Conservation (phyloP, 2,888 invertebrate species). For the Megastigmus dorsalis region DNA sequence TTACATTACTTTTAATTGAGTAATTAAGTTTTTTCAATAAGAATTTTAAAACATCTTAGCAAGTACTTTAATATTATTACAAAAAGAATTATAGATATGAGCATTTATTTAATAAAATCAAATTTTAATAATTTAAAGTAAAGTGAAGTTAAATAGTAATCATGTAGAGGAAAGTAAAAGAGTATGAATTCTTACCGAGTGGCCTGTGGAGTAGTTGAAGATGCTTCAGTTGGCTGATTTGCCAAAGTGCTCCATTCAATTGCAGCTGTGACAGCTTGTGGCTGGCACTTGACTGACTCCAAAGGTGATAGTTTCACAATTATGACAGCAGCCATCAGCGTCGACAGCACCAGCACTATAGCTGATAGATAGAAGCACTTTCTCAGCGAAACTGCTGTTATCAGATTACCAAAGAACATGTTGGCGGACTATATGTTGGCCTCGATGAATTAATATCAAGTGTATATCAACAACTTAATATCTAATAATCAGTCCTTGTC, state of each 20-base stretch:
- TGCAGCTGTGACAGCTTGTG: slow-evolving; percentile 62
- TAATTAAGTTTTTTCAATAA: too few species aligned
- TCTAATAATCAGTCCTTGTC: too few species aligned
- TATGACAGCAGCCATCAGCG: slow-evolving; percentile 66
- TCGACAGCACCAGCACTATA: slow-evolving; percentile 65
- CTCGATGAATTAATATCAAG: too few species aligned
- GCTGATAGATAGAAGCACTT: slow-evolving; percentile 67
- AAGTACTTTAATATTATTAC: too few species aligned
- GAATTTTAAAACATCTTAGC: too few species aligned
- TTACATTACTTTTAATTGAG: too few species aligned
- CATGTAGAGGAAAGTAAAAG: neutral
- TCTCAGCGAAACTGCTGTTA: slow-evolving; percentile 62
- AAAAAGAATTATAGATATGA: too few species aligned
- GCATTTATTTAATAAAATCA: neutral
- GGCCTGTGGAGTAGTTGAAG: neutral
- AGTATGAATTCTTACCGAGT: slow-evolving; percentile 26
- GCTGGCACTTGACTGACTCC: slow-evolving; percentile 66
- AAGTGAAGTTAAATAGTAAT: too few species aligned
- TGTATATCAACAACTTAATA: too few species aligned
- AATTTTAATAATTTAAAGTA: neutral
- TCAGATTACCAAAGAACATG: slow-evolving; percentile 49
- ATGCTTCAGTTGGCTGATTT: slow-evolving; percentile 38
- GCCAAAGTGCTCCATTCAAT: slow-evolving; percentile 67
- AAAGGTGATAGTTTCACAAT: slow-evolving; percentile 67
- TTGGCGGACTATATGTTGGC: neutral